Evolutionary conservation across 1,140 invertebrate genomes (phyloP).

Genomic region (Macrostomum lignano): DNA sequence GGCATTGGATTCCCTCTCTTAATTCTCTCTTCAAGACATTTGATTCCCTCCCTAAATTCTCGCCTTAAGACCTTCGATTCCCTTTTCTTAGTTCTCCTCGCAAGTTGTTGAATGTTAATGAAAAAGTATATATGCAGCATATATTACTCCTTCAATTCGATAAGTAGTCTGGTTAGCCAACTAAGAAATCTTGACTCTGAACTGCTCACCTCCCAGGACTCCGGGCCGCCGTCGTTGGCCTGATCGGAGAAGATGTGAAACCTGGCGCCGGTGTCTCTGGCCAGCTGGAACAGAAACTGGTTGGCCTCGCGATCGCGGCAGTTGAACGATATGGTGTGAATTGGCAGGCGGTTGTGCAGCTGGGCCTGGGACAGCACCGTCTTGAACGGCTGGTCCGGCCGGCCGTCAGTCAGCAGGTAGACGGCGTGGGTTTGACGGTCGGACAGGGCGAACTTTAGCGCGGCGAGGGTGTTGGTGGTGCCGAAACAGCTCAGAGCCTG

Average conservation of each 20-base stretch:
- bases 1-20: too few relatives aligned
- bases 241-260: neutral
- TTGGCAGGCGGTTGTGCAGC: slow-evolving; percentile 18
- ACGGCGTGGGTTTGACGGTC: slow-evolving; percentile 22
- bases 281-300: slow-evolving; percentile 13
- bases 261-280: neutral
- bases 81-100: too few relatives aligned
- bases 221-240: too few relatives aligned
- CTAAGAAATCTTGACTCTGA: neutral
- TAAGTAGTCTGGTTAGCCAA: neutral
- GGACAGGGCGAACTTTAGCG: slow-evolving; percentile 12
- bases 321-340: slow-evolving; percentile 28
- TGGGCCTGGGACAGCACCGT: slow-evolving; percentile 24
- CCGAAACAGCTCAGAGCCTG: slow-evolving; percentile 20
- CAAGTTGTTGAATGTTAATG: too few relatives aligned
- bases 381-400: slow-evolving; percentile 26
- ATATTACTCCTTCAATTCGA: too few relatives aligned
- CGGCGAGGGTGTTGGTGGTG: slow-evolving; percentile 22
- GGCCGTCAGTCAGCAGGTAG: slow-evolving; percentile 25
- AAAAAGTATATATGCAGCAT: too few relatives aligned
- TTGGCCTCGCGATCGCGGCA: slow-evolving; percentile 26
- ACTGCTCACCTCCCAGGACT: too few relatives aligned
- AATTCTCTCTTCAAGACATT: too few relatives aligned
- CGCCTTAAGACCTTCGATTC: too few relatives aligned
- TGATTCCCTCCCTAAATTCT: too few relatives aligned